Base-by-base conservation (phyloP, 2,888 invertebrate genomes). In the Amphipoea lucens region DNA sequence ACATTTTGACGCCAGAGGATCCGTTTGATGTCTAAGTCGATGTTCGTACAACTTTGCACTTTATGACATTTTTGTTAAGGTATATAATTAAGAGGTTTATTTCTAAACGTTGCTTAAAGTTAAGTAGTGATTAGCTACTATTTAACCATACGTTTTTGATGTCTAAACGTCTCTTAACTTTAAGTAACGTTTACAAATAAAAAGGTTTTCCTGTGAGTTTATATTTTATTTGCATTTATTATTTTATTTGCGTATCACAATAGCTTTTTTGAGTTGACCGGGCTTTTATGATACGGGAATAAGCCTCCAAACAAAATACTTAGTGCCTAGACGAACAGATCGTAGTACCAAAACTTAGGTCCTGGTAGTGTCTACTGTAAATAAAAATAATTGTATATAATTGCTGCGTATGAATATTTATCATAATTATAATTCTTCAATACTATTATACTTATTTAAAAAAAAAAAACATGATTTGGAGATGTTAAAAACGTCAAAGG, bases 311-410 rank as follows among this genome's bases (percentile, higher is more conserved):
- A 78, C 75, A 84, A 85, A 74, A 80, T 79, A 84, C 45, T 54
- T 90, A 90, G 90, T 90, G 89, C 89, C 91, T 91, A 90, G 84
- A 85, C 67, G 80, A 85, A 84, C 74, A 29, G 51, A 83, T 71
- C 76, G 69, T 81, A 84, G 77, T 67, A 73, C 69, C 66, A 73
- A 73, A 75, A 81, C 54, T 4, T 79, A 82, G 63, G 42, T 74
- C 29, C n/a, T 57, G 54, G 45, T 82, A 79, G 69, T 81, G 76
- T 76, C 17, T 83, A 87, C 82, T 89, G 85, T 89, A 84, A 85
- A 82, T 89, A 80, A 29, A 60, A 74, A 54, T 78, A 74, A 76
- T 66, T 65, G 63, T 73, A 77, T 60, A 73, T 66, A 74, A 65
- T 36, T 83, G 78, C 83, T 7, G 4, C 78, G 63, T 63, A 83